Percentiles rank a stretch among this genome's conserved stretches.
Conservation (phyloP, 2,888 invertebrate species). For the Aporophyla nigra region DNA sequence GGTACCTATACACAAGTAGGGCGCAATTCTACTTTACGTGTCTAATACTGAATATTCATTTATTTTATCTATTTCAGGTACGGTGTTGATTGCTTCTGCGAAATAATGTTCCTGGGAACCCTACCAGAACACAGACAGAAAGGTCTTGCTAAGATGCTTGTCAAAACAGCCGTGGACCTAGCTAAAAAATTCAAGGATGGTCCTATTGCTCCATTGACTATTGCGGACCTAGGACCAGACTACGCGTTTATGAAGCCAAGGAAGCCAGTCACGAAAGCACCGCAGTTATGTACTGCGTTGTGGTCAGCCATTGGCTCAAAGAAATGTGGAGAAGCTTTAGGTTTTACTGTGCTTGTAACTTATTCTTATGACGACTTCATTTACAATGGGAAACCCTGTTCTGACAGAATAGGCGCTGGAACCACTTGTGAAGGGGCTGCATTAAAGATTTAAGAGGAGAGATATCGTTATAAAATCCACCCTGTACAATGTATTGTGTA, state of each 20-base stretch:
- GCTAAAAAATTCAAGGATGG: conserved; percentile 85
- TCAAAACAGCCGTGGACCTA: conserved; percentile 89
- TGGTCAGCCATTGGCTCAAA: conserved; percentile 50
- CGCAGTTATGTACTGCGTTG: conserved; percentile 32
- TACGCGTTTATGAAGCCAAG: conserved; percentile 70
- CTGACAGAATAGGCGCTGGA: conserved; percentile 47
- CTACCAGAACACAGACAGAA: conserved; percentile 86
- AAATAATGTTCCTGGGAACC: conserved; percentile 93
- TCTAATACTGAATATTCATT: no score
- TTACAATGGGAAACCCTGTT: conserved; percentile 39
- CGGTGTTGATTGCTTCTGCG: conserved; percentile 91
- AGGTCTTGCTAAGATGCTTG: conserved; percentile 89
- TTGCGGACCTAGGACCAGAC: conserved; percentile 83
- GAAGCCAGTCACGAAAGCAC: conserved; percentile 29
- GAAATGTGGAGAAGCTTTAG: conserved; percentile 37
- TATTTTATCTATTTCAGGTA: conserved; percentile 77
- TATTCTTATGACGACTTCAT: conserved; percentile 22
- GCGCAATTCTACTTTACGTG: no score
- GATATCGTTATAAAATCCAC: neutral
- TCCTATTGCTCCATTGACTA: conserved; percentile 75
- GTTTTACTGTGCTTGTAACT: conserved; percentile 28
- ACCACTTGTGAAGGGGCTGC: conserved; percentile 47
- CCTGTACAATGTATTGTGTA: neutral
- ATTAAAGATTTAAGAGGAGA: conserved; percentile 16
- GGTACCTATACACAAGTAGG: no score